Evolutionary conservation across 1,140 invertebrate species (phyloP), one percentile per base, ranked within the genome.

Genomic region (Epicauta chinensis): DNA sequence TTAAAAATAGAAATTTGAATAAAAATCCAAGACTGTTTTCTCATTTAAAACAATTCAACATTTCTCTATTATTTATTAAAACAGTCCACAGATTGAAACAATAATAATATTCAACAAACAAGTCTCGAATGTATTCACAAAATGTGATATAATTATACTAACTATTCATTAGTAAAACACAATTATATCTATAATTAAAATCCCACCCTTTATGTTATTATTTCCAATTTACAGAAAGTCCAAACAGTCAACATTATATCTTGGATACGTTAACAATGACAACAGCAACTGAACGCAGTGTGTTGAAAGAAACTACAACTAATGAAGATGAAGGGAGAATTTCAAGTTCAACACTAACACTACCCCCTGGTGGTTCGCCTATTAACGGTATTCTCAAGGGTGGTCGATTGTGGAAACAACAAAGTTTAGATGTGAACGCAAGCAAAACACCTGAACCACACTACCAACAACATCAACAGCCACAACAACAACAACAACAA

Each of bases 201-300:
- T 23, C 23, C 23, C 23, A 23, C 4, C 4, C 23, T 5, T 23
- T 7, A 3, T 23, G 23, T 23, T 47, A 35, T 49, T 49, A 14
- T 30, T 7, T 12, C 38, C 15, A 29, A 3, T 2, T 56, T 53
- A 11, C 45, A 56, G 55, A 57, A 29, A 45, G 36, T 43, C 44
- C 46, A 14, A 49, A 49, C 32, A 75, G 74, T 53, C 78, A 80
- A 62, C 71, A 79, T 56, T 83, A 81, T 65, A 76, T 84, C 61
- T 77, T 84, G 60, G 81, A 84, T 67, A 82, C 81, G 46, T 81
- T 81, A 57, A 80, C 80, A 45, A 82, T 82, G 77, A 83, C 81
- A 51, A 83, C 81, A 39, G 80, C 82, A 31, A 82, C 81, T 47
- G 80, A 82, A 64, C 71, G 79, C 35, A 73, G 81, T 17, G 79